phyloP scores from a whole-genome alignment of 2,888 invertebrate species.

The Cephus rjabovi region DNA sequence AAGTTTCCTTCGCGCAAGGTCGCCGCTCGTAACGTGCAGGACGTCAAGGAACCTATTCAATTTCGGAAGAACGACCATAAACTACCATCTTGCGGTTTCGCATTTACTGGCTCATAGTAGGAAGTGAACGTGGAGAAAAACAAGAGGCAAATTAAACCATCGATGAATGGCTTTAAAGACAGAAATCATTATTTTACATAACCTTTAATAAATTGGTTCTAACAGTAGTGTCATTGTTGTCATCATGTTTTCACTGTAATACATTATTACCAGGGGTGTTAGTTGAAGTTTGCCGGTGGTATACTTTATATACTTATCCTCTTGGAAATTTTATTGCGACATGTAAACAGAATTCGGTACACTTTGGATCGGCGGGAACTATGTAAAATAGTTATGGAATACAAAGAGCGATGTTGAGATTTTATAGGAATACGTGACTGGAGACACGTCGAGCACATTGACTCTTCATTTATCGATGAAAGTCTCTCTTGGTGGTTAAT shows the following conservation, averaged over 20 bases:
- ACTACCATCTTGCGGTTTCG: neutral
- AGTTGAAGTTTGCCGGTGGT: too few relatives aligned
- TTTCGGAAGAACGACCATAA: neutral
- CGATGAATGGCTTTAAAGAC: neutral
- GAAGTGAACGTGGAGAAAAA: neutral
- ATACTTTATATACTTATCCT: neutral
- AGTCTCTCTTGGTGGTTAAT: constrained; percentile 19
- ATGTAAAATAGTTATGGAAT: neutral
- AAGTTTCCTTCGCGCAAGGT: neutral
- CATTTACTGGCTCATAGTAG: neutral
- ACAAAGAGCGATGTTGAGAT: neutral
- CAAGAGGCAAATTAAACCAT: neutral
- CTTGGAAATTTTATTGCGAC: neutral
- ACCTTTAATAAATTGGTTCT: neutral
- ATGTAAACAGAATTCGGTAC: too few relatives aligned
- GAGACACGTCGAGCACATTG: constrained; percentile 40
- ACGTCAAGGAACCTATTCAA: neutral
- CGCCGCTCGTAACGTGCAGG: neutral
- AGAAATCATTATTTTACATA: neutral
- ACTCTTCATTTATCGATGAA: constrained; percentile 32
- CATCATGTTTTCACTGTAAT: neutral
- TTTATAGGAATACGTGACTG: constrained; percentile 36
- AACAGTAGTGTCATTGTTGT: neutral
- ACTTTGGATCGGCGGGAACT: neutral
- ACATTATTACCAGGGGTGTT: too few relatives aligned